Evolutionary conservation across 2,888 invertebrate species (phyloP).

Genomic region (Halictus ligatus): DNA sequence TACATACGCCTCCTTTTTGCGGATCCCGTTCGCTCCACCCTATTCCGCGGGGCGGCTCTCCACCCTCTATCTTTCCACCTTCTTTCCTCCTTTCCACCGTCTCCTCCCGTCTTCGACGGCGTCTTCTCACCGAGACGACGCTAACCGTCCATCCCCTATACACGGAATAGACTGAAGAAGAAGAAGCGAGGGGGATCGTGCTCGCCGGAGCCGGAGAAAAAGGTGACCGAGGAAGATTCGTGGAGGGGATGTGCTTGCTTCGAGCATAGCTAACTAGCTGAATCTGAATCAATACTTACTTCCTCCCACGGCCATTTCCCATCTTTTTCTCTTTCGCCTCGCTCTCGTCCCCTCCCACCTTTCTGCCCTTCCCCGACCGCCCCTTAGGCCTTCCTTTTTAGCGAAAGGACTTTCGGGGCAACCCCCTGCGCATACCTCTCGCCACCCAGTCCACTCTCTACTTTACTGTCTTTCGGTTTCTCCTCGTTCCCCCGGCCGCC

Average conservation of each 20-base stretch:
- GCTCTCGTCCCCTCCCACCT: conserved; percentile 31
- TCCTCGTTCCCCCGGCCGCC: conserved; percentile 26
- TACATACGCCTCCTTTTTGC: conserved; percentile 58
- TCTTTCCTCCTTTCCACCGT: background rate
- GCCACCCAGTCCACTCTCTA: conserved; percentile 24
- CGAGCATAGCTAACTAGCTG: conserved; percentile 82
- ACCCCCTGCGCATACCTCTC: conserved; percentile 43
- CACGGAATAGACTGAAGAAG: conserved; percentile 37
- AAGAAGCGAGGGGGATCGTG: conserved; percentile 49
- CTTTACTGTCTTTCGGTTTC: conserved; percentile 19
- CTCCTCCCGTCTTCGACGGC: background rate
- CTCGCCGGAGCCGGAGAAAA: conserved; percentile 54
- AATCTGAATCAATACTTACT: conserved; percentile 83
- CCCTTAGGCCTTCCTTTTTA: conserved; percentile 53
- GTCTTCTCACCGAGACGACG: background rate
- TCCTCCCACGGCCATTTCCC: conserved; percentile 73
- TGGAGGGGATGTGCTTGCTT: conserved; percentile 70
- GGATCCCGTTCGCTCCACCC: conserved; percentile 44
- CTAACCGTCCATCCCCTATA: conserved; percentile 21
- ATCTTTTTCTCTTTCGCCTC: conserved; percentile 50
- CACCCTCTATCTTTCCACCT: conserved; percentile 38
- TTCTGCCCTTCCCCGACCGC: background rate
- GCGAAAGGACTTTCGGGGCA: conserved; percentile 62
- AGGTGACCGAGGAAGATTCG: conserved; percentile 50
- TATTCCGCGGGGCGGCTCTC: conserved; percentile 19